phyloP scores from a whole-genome alignment of 2,113 vertebrate species.

The Columba livia region DNA sequence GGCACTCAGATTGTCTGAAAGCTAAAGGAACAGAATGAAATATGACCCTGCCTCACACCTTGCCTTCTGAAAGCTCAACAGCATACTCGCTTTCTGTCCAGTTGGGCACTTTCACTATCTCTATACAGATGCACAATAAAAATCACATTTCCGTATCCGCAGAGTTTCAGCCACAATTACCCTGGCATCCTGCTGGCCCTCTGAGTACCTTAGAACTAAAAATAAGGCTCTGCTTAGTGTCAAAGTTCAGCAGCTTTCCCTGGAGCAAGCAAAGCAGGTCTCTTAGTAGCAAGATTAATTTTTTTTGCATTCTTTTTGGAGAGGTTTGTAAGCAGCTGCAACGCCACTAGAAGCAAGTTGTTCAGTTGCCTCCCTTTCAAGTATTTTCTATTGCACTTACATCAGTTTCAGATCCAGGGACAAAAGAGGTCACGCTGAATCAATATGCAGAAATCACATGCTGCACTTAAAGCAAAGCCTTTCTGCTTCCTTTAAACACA shows the following conservation, averaged over 20 bases:
- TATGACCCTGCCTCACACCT: background rate
- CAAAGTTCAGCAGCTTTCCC: background rate
- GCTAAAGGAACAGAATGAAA: background rate
- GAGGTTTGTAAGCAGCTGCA: background rate
- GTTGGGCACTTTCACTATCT: fast-evolving
- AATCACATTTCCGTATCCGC: background rate
- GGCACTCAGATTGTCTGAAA: background rate
- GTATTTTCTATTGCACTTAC: background rate
- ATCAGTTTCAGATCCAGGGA: background rate
- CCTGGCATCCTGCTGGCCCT: background rate
- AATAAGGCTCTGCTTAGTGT: fast-evolving
- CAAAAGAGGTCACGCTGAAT: conserved; percentile 13
- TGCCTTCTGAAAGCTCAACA: background rate
- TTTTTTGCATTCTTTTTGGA: background rate
- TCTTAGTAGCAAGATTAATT: background rate
- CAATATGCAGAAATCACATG: background rate
- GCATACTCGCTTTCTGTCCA: fast-evolving
- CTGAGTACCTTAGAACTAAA: fast-evolving
- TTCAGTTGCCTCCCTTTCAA: background rate
- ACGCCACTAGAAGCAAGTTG: background rate
- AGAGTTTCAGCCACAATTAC: background rate
- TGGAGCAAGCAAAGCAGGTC: background rate
- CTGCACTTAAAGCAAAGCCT: background rate
- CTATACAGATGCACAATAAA: background rate
- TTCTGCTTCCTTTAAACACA: background rate